Evolutionary conservation across 2,113 vertebrate species (phyloP).

Genomic region (Suncus etruscus): DNA sequence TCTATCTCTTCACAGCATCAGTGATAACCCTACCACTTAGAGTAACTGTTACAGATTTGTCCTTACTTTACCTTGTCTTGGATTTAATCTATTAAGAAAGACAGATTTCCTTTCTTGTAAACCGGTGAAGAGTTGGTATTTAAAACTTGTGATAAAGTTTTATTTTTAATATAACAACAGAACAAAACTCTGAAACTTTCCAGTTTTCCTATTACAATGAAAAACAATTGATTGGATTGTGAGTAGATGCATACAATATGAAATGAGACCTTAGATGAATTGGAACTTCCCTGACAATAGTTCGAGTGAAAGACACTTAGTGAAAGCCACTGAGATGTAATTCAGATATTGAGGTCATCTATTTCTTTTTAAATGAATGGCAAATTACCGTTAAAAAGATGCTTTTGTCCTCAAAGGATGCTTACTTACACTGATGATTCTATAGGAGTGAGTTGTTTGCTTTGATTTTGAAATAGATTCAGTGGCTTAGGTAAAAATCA

Average conservation of each 20-base stretch:
- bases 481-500: not conserved
- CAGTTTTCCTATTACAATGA: not conserved
- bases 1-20: not conserved
- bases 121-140: constrained; percentile 18
- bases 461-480: constrained; percentile 37
- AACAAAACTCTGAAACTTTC: not conserved
- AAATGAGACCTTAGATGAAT: constrained; percentile 26
- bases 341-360: not conserved
- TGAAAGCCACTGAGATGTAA: not conserved
- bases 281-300: not conserved
- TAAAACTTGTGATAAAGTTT: not conserved
- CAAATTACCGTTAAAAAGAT: constrained; percentile 37
- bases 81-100: not conserved
- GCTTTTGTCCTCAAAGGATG: not conserved
- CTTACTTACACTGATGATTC: not conserved
- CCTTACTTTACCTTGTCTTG: constrained; percentile 11
- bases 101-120: not conserved
- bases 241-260: not conserved
- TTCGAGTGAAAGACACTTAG: not conserved
- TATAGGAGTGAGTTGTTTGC: constrained; percentile 24
- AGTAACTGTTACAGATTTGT: constrained; percentile 13
- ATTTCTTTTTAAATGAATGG: constrained; percentile 38
- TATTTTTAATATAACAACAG: constrained; percentile 12
- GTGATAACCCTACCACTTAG: not conserved
- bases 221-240: constrained; percentile 15